phyloP scores from a whole-genome alignment of 2,797 vertebrate species.

The Passerculus sandwichensis region DNA sequence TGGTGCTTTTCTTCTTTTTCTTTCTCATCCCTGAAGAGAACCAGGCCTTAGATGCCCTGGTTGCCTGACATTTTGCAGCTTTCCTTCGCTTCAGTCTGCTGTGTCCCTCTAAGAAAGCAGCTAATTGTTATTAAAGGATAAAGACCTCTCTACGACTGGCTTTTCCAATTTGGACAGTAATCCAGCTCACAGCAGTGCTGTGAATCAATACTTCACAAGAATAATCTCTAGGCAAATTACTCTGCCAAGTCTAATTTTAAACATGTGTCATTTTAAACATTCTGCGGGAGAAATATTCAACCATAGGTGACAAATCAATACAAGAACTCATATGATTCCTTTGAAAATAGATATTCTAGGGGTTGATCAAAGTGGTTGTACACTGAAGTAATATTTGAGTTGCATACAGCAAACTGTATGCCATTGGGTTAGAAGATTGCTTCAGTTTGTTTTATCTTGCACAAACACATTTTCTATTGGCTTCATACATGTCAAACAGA shows the following conservation, averaged over 20 bases:
- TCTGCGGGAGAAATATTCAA: constrained; percentile 53
- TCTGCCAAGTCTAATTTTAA: constrained; percentile 73
- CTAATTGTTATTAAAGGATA: constrained; percentile 92
- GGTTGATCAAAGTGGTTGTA: neutral
- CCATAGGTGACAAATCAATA: constrained; percentile 56
- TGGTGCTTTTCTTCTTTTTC: constrained; percentile 24
- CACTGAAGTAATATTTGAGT: neutral
- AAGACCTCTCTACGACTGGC: constrained; percentile 87
- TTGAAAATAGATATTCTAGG: constrained; percentile 2
- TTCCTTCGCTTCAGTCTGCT: constrained; percentile 55
- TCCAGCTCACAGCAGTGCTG: constrained; percentile 80
- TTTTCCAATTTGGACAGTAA: constrained; percentile 88
- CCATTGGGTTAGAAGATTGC: neutral
- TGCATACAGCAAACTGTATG: neutral
- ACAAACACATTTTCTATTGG: neutral
- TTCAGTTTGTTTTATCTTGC: constrained; percentile 8
- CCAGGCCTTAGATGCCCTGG: constrained; percentile 38
- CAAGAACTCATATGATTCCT: neutral
- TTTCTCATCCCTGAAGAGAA: constrained; percentile 50
- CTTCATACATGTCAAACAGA: neutral
- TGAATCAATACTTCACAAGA: constrained; percentile 75
- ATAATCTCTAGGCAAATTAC: constrained; percentile 66
- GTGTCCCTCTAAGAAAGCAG: constrained; percentile 79
- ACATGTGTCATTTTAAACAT: constrained; percentile 63
- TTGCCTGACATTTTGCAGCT: constrained; percentile 48